These are phyloP conservation scores for Protonemura montana DNA, from an alignment of 2,888 invertebrate genomes.

Conservation along the genomic window DNA sequence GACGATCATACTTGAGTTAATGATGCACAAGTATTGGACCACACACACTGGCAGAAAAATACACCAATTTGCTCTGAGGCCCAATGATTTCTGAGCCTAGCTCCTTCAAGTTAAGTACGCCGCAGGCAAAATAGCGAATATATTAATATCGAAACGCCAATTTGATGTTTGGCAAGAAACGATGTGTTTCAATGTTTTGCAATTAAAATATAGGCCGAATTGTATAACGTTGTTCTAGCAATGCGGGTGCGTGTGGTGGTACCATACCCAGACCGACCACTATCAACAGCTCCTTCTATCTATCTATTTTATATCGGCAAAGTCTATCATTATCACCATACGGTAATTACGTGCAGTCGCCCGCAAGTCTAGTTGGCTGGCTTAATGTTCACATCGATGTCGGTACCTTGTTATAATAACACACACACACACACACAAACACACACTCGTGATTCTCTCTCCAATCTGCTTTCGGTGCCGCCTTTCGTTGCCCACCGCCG, in stretches of 20 bases:
- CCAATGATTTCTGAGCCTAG: no score
- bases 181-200: background rate
- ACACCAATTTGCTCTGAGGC: no score
- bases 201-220: conserved; percentile 7
- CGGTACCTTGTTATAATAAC: conserved; percentile 33
- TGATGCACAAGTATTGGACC: background rate
- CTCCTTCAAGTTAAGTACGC: background rate
- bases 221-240: background rate
- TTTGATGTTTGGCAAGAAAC: background rate
- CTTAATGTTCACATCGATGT: conserved; percentile 30
- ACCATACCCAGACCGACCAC: no score
- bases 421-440: background rate
- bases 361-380: conserved; percentile 26
- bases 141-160: background rate
- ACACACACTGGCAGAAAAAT: no score
- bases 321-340: conserved; percentile 24
- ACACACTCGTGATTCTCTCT: background rate
- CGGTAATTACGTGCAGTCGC: background rate
- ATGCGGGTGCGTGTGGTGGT: background rate
- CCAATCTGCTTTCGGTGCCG: background rate
- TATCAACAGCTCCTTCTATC: background rate
- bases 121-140: background rate
- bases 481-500: background rate
- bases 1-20: background rate
- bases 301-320: conserved; percentile 9